These are phyloP conservation scores for Willisornis vidua DNA, from an alignment of 2,113 vertebrate genomes.

Conservation along the genomic window DNA sequence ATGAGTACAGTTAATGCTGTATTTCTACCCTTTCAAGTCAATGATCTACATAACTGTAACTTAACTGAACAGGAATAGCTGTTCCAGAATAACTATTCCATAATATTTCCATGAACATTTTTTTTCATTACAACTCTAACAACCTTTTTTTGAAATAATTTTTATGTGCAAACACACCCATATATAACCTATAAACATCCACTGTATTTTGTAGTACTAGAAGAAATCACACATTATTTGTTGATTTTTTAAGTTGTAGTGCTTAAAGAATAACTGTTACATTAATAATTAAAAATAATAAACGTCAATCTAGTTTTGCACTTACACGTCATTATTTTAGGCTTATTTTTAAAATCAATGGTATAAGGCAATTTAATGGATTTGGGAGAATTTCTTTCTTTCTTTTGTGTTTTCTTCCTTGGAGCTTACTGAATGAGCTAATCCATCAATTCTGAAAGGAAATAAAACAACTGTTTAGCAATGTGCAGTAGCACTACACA, in stretches of 20 bases:
- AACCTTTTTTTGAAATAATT: not conserved
- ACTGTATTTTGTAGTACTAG: not conserved
- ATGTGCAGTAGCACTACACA: not conserved
- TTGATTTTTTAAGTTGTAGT: not conserved
- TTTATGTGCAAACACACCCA: not conserved
- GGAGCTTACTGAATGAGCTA: not conserved
- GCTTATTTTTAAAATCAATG: not conserved
- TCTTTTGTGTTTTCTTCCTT: not conserved
- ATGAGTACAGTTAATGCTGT: not conserved
- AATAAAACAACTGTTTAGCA: not conserved
- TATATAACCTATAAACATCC: not conserved
- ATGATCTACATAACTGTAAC: not conserved
- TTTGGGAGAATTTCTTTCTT: not conserved
- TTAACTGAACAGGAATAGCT: not conserved
- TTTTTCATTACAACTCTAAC: not conserved
- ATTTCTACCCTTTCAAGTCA: not conserved
- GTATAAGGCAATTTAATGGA: not conserved
- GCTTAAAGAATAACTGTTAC: not conserved
- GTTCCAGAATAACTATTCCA: not conserved
- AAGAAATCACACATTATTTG: not conserved
- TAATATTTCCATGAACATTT: not conserved
- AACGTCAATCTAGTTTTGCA: not conserved
- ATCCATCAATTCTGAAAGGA: conserved; percentile 13
- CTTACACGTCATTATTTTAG: not conserved
- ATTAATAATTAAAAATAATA: conserved; percentile 4